Evolutionary conservation across 2,888 invertebrate species (phyloP).

Genomic region (Rhynchonema sp.): DNA sequence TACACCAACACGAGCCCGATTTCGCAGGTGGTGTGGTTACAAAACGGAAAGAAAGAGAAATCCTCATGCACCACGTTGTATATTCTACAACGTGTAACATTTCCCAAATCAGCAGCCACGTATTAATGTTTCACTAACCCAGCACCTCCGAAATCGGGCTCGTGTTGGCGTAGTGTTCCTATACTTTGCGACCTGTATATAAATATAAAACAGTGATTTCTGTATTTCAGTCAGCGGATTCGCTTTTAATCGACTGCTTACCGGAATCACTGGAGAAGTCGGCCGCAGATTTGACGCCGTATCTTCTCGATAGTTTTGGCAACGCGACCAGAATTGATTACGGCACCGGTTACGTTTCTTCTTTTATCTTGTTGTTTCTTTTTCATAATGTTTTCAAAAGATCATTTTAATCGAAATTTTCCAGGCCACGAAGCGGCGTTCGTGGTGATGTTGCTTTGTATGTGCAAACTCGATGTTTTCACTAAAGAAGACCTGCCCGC

Average conservation of each 20-base stretch:
- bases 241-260: not conserved
- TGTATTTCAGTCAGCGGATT: not conserved
- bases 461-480: conserved; percentile 69
- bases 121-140: too few species aligned
- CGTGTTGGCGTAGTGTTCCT: too few species aligned
- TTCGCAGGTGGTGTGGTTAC: too few species aligned
- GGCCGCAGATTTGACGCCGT: conserved; percentile 55
- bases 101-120: too few species aligned
- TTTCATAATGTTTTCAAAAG: not conserved
- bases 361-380: conserved; percentile 2
- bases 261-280: conserved; percentile 31
- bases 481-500: conserved; percentile 49
- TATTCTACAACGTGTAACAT: too few species aligned
- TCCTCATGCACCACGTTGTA: too few species aligned
- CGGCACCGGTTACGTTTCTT: conserved; percentile 50
- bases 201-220: conserved; percentile 8
- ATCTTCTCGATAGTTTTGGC: conserved; percentile 77
- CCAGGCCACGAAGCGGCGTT: conserved; percentile 79
- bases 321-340: conserved; percentile 93
- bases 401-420: conserved; percentile 6
- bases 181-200: too few species aligned
- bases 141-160: too few species aligned
- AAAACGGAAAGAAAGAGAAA: too few species aligned
- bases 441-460: conserved; percentile 74
- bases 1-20: too few species aligned